Evolutionary conservation across 2,888 invertebrate genomes (phyloP).

Genomic region (Ophioninae sp.): DNA sequence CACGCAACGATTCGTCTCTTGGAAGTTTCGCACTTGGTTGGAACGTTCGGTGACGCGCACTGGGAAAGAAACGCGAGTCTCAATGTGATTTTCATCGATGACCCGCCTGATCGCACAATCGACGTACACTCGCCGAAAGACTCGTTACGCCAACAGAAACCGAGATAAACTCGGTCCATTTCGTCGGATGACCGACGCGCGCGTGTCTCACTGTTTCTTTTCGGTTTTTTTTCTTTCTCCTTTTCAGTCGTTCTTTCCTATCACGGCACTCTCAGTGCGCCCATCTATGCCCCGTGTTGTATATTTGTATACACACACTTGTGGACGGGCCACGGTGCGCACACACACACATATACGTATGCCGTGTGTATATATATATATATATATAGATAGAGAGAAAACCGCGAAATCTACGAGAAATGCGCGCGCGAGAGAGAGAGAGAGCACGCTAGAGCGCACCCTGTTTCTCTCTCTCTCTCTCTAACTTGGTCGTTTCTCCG

Average conservation of each 20-base stretch:
- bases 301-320: conserved; percentile 10
- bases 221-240: conserved; percentile 24
- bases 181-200: conserved; percentile 61
- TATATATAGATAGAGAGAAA: conserved; percentile 16
- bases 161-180: conserved; percentile 69
- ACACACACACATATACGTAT: not conserved
- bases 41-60: conserved; percentile 29
- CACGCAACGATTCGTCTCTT: not conserved
- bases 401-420: conserved; percentile 33
- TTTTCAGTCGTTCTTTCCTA: conserved; percentile 28
- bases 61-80: conserved; percentile 20
- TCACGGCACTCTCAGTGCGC: conserved; percentile 50
- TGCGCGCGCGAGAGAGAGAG: conserved; percentile 55
- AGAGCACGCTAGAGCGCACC: conserved; percentile 57
- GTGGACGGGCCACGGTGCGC: not conserved
- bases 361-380: conserved; percentile 4
- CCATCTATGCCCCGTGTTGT: conserved; percentile 42
- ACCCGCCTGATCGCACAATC: conserved; percentile 39
- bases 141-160: conserved; percentile 64
- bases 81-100: conserved; percentile 38
- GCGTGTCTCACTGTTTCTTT: conserved; percentile 40
- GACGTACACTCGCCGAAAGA: conserved; percentile 50
- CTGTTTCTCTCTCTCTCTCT: conserved; percentile 52
- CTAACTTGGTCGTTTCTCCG: conserved; percentile 59
- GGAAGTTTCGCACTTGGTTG: conserved; percentile 20